These are phyloP conservation scores for Phaenicophaeus curvirostris DNA, from an alignment of 2,797 vertebrate genomes.

Conservation along the genomic window DNA sequence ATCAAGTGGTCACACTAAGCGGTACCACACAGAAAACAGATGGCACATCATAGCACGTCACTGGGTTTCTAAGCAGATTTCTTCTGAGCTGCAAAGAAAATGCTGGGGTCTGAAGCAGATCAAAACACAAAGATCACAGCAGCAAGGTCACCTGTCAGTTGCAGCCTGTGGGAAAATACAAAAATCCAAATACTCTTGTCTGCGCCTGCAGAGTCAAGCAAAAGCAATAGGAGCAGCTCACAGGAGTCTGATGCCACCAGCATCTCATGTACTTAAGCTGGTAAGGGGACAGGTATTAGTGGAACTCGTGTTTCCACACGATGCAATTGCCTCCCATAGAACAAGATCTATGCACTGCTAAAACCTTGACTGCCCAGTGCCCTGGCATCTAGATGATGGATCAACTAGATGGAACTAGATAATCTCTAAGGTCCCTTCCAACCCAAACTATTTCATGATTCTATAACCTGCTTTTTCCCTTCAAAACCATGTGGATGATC, in stretches of 20 bases:
- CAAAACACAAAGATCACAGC: neutral
- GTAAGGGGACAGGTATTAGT: neutral
- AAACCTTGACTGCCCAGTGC: neutral
- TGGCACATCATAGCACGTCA: too few species aligned
- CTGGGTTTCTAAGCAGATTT: too few species aligned
- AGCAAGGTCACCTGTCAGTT: neutral
- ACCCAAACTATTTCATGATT: too few species aligned
- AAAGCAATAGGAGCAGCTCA: neutral
- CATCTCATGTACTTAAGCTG: neutral
- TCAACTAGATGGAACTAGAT: too few species aligned
- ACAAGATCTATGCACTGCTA: neutral
- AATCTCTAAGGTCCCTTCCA: too few species aligned
- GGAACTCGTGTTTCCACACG: neutral
- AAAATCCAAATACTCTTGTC: neutral
- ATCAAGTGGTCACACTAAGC: neutral
- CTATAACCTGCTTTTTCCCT: neutral
- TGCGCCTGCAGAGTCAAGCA: neutral
- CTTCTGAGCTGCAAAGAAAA: neutral
- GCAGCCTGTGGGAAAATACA: neutral
- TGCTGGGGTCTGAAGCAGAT: neutral
- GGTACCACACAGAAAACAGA: too few species aligned
- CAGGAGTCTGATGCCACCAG: neutral
- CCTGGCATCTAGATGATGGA: neutral
- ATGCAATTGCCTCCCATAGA: neutral
- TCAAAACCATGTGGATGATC: neutral